Base-by-base conservation (phyloP, 2,113 vertebrate species). In the Lutjanus erythropterus region DNA sequence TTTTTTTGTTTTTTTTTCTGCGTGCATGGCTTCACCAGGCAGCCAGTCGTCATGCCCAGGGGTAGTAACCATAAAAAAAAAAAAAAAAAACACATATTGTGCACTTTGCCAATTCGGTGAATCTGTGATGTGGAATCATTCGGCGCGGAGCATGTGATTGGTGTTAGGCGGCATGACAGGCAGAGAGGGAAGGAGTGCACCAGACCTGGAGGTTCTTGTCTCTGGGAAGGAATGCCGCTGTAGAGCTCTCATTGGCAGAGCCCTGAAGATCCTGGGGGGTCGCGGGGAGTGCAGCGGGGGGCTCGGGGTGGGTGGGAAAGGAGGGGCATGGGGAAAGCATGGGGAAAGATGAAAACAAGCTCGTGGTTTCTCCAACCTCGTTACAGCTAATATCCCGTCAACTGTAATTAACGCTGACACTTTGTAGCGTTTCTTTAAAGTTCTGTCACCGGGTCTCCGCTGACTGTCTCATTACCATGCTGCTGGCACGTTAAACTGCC, bases 151-250 rank as follows among this genome's bases (percentile, higher is more conserved):
- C 74, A 74, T 83, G 78, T 91, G 90, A 93, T 92, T 93, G 89
- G 86, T 91, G 89, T 90, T 86, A 59, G 84, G 84, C 86, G 39
- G 61, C n/a, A 58, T 84, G 81, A 80, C 84, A 88, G 85, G 87
- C 78, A 80, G 86, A 80, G 86, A 76, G 86, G 75, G 59, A 78
- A 81, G 71, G 89, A 66, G 37, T 62, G 68, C 71, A 71, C 67
- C 71, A 82, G 68, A 87, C 79, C 84, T 71, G 71, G 73, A 89
- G 79, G 52, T 68, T 89, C 85, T 86, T 94, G 93, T 94, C 86
- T 94, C 93, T 82, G 75, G 94, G 93, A 94, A 94, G 92, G 91
- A 94, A 93, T 92, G 80, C 23, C 3, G 74, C 62, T 70, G 73
- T 82, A 78, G 81, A 71, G 74, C 81, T 84, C 87, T 94, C 91